phyloP scores from a whole-genome alignment of 2,797 vertebrate genomes.

The Urophycis tenuis region DNA sequence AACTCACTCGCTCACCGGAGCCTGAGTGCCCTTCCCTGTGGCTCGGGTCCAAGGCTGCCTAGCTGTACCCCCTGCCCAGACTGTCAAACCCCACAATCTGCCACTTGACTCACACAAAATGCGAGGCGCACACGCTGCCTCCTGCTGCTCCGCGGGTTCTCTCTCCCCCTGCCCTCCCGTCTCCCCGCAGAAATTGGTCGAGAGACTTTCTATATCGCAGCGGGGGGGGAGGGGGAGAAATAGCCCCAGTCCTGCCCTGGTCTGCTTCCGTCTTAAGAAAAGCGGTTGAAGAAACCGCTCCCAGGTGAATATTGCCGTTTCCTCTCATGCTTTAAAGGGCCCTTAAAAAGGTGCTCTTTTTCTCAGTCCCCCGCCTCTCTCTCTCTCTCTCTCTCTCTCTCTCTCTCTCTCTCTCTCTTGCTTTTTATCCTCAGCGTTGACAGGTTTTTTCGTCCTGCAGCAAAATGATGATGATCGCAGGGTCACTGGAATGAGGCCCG shows the following conservation, averaged over 20 bases:
- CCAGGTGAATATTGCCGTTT: background rate
- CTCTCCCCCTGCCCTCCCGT: background rate
- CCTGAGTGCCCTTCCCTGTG: background rate
- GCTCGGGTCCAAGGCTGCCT: background rate
- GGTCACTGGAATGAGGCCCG: background rate
- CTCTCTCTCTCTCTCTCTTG: background rate
- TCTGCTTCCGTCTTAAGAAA: background rate
- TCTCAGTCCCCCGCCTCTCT: background rate
- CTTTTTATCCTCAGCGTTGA: background rate
- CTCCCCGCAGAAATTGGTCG: background rate
- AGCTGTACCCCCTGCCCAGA: background rate
- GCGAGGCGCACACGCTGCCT: background rate
- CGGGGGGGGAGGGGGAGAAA: too few relatives aligned
- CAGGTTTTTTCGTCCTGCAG: background rate
- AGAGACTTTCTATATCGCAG: background rate
- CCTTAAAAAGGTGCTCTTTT: background rate
- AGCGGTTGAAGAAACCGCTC: background rate
- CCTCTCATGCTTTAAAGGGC: background rate
- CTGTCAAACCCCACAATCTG: background rate
- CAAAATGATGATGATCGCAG: background rate
- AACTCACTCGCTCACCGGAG: background rate
- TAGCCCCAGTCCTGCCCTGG: slow-evolving; percentile 18
- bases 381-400: background rate
- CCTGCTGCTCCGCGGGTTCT: background rate
- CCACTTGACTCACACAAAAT: background rate